Percentiles rank a stretch among this genome's conserved stretches.
phyloP scores from a whole-genome alignment of 2,797 vertebrate genomes.

The Enteromius mattozi region DNA sequence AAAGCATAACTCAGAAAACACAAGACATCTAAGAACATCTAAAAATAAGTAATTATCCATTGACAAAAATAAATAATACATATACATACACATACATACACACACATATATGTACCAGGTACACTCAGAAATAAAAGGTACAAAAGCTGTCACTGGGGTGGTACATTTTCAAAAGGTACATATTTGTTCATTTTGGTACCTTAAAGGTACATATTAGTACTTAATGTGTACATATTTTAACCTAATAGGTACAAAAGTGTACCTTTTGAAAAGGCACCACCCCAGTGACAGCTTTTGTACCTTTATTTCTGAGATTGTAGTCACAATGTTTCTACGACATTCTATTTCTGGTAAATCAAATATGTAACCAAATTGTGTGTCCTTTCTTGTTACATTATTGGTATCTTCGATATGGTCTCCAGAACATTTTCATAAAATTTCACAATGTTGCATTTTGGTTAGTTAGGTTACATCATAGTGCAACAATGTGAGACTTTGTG shows the following conservation, averaged over 20 bases:
- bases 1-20: conserved; percentile 63
- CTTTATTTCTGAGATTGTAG: neutral
- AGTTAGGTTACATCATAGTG: neutral
- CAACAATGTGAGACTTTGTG: neutral
- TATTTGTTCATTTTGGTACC: too few species aligned
- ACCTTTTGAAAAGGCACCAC: too few species aligned
- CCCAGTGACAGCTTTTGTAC: too few species aligned
- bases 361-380: neutral
- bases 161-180: too few species aligned
- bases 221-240: too few species aligned
- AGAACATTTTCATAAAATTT: neutral
- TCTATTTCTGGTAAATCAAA: neutral
- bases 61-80: neutral
- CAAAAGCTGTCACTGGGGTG: too few species aligned
- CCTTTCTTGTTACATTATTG: neutral
- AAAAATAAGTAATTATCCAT: neutral
- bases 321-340: neutral
- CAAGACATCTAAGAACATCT: neutral
- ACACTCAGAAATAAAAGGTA: too few species aligned
- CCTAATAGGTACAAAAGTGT: too few species aligned
- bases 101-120: too few species aligned
- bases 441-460: neutral
- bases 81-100: too few species aligned
- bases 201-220: too few species aligned
- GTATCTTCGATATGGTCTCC: neutral